A percentile compares a stretch with the other conserved stretches of the same genome.
These are phyloP conservation scores for Hesperophylax magnus DNA, from an alignment of 1,140 invertebrate species.

Conservation along the genomic window DNA sequence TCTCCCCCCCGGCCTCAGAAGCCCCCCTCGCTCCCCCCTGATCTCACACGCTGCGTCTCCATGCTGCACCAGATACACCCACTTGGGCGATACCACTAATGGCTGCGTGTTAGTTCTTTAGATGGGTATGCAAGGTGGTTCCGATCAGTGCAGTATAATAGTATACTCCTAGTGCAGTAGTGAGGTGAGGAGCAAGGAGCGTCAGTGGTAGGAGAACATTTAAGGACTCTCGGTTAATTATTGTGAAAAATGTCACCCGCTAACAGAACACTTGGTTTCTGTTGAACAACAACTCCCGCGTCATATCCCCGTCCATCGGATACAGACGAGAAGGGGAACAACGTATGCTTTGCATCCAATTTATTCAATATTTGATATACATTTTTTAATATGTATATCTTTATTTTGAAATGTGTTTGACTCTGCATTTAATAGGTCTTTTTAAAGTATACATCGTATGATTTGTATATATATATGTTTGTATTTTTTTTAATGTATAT, in stretches of 20 bases:
- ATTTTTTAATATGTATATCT: slow-evolving; percentile 37
- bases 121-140: too few relatives aligned
- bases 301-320: background rate
- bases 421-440: slow-evolving; percentile 40
- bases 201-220: background rate
- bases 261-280: background rate
- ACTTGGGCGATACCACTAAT: too few relatives aligned
- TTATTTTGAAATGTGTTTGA: slow-evolving; percentile 43
- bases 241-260: background rate
- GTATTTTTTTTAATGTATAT: slow-evolving; percentile 41
- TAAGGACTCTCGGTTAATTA: slow-evolving; percentile 22
- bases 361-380: slow-evolving; percentile 38
- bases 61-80: background rate
- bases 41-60: background rate
- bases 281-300: background rate
- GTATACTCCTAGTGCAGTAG: background rate
- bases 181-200: background rate
- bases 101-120: too few relatives aligned
- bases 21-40: background rate
- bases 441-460: slow-evolving; percentile 37
- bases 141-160: too few relatives aligned
- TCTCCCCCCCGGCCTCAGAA: background rate
- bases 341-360: slow-evolving; percentile 21
- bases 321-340: slow-evolving; percentile 6
- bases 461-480: slow-evolving; percentile 45